Conservation (phyloP, 2,113 vertebrate genomes). For the Chrysemys picta region DNA sequence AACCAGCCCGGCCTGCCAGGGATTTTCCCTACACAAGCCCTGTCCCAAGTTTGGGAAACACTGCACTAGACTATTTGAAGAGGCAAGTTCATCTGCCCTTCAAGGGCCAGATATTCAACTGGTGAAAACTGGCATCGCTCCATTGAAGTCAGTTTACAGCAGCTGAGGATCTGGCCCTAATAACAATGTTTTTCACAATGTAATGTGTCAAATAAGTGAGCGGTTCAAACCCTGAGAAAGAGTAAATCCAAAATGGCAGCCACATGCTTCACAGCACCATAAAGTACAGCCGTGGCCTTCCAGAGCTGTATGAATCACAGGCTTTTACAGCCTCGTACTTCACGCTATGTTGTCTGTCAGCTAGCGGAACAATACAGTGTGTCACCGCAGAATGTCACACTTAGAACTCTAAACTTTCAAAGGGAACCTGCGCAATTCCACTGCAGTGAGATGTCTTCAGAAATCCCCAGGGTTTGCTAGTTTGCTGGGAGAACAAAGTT, state of each 20-base stretch:
- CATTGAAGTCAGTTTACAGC: background rate
- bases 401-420: rapidly evolving
- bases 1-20: too few species aligned
- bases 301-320: background rate
- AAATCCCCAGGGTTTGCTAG: background rate
- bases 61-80: background rate
- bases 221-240: background rate
- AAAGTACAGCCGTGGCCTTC: background rate
- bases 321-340: background rate
- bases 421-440: background rate
- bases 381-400: background rate
- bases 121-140: background rate
- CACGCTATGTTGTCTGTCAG: background rate
- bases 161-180: background rate
- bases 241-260: background rate
- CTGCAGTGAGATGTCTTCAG: rapidly evolving
- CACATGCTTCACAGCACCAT: background rate
- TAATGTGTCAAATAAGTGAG: background rate
- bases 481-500: slow-evolving; percentile 7
- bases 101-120: background rate
- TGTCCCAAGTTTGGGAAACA: too few species aligned
- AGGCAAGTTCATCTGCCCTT: background rate
- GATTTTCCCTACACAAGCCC: too few species aligned
- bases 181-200: background rate
- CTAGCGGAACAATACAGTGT: background rate